phyloP scores from a whole-genome alignment of 2,888 invertebrate species.

The Hyposoter didymator region DNA sequence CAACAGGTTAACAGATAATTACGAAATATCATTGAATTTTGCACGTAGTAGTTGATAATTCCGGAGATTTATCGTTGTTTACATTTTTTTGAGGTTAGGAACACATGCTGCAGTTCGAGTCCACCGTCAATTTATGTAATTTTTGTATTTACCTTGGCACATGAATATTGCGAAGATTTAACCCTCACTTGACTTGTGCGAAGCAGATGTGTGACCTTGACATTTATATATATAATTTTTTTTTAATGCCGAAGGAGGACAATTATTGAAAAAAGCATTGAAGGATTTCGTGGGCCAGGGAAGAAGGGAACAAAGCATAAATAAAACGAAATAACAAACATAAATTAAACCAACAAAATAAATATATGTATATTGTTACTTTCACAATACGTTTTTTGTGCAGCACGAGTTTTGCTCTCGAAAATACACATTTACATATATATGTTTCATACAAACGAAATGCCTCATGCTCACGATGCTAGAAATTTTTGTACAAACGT shows the following conservation, averaged over 20 bases:
- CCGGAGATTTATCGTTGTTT: no score
- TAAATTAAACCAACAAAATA: slow-evolving; percentile 80
- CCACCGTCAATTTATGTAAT: no score
- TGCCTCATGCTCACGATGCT: slow-evolving; percentile 35
- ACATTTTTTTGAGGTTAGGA: no score
- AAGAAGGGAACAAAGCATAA: slow-evolving; percentile 44
- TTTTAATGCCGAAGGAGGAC: background rate
- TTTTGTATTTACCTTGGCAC: no score
- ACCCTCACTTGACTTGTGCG: no score
- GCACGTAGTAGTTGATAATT: no score
- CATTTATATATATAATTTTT: background rate
- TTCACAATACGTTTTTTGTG: slow-evolving; percentile 75
- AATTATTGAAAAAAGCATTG: background rate
- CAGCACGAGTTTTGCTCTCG: slow-evolving; percentile 69
- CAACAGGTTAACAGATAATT: no score
- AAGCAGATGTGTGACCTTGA: background rate
- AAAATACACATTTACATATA: slow-evolving; percentile 56
- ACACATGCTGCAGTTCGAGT: no score
- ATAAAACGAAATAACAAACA: slow-evolving; percentile 70
- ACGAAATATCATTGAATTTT: no score
- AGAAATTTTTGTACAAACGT: slow-evolving; percentile 18
- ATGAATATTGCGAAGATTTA: background rate
- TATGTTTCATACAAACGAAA: slow-evolving; percentile 33
- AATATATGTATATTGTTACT: slow-evolving; percentile 79
- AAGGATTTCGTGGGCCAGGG: slow-evolving; percentile 24